These are phyloP conservation scores for Epirrita christyi DNA, from an alignment of 2,888 invertebrate genomes.

Conservation along the genomic window DNA sequence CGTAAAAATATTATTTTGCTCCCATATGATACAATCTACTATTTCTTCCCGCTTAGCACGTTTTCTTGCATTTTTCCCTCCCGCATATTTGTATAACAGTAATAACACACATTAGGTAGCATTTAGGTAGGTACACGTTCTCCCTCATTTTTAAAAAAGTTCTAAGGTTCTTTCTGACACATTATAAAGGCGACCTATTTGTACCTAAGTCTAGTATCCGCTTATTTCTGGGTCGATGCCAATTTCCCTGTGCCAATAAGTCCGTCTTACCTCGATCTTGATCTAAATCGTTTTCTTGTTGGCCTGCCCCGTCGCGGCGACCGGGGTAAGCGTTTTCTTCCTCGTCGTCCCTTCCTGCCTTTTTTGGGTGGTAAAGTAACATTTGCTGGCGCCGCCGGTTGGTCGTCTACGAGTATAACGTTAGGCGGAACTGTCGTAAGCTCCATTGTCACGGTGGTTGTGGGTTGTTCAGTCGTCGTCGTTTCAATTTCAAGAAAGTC, in stretches of 20 bases:
- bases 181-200: too few relatives aligned
- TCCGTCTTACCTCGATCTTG: slow-evolving; percentile 58
- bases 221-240: slow-evolving; percentile 27
- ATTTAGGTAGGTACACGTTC: too few relatives aligned
- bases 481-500: slow-evolving; percentile 65
- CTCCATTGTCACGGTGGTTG: slow-evolving; percentile 56
- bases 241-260: slow-evolving; percentile 29
- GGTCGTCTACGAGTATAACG: slow-evolving; percentile 77
- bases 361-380: slow-evolving; percentile 59
- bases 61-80: too few relatives aligned
- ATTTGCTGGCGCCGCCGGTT: slow-evolving; percentile 71
- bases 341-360: slow-evolving; percentile 66
- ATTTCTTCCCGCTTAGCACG: too few relatives aligned
- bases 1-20: too few relatives aligned
- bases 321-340: slow-evolving; percentile 68
- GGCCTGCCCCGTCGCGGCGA: slow-evolving; percentile 76
- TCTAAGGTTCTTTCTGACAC: too few relatives aligned
- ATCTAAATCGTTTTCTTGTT: slow-evolving; percentile 79
- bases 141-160: too few relatives aligned
- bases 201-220: slow-evolving; percentile 6
- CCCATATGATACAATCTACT: too few relatives aligned
- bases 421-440: slow-evolving; percentile 68
- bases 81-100: too few relatives aligned
- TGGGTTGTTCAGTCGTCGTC: slow-evolving; percentile 62
- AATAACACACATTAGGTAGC: too few relatives aligned